These are phyloP conservation scores for Coendou prehensilis DNA, from an alignment of 2,797 vertebrate species.

Conservation along the genomic window DNA sequence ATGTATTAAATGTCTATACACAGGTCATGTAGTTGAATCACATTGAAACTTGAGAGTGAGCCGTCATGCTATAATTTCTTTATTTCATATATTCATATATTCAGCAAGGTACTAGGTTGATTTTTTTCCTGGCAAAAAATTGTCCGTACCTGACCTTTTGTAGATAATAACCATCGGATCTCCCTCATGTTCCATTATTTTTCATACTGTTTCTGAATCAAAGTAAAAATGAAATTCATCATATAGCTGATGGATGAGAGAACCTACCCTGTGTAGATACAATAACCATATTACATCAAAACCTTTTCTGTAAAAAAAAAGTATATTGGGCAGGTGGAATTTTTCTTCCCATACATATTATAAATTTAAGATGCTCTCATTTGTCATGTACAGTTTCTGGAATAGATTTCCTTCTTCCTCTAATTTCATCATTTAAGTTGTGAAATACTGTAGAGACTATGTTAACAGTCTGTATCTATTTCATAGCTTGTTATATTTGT, in stretches of 20 bases:
- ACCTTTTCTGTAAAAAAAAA: not conserved
- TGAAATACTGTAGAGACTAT: not conserved
- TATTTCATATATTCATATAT: not conserved
- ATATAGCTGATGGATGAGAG: not conserved
- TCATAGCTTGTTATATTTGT: not conserved
- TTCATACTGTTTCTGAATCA: constrained; percentile 29
- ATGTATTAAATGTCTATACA: not conserved
- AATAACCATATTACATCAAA: not conserved
- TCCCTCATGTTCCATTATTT: not conserved
- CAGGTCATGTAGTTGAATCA: not conserved
- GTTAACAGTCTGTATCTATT: not conserved
- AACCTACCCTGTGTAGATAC: not conserved
- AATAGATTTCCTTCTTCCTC: not conserved
- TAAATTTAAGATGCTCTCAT: not conserved
- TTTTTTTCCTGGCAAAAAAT: constrained; percentile 2
- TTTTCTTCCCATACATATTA: constrained; percentile 14
- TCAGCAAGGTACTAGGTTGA: not conserved
- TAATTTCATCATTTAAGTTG: not conserved
- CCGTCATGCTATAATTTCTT: not conserved
- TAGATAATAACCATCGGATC: not conserved
- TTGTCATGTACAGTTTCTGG: not conserved
- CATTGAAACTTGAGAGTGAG: not conserved
- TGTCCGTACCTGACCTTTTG: not conserved
- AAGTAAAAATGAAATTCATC: not conserved
- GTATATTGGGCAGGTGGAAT: not conserved